Conservation (phyloP, 2,113 vertebrate genomes). For the Grantiella picta region DNA sequence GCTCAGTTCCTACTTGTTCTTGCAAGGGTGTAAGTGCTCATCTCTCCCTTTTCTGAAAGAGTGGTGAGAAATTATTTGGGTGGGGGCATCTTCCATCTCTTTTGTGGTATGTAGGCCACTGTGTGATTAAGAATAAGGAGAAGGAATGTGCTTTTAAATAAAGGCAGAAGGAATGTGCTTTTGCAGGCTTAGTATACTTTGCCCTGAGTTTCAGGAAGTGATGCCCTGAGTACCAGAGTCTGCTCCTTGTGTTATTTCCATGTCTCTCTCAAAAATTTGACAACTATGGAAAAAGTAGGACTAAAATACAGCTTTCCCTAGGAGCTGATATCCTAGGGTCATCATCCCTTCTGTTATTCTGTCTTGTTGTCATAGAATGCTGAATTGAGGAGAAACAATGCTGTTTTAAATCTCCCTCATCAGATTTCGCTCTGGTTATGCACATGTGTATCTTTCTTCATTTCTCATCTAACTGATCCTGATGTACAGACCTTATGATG, state of each 20-base stretch:
- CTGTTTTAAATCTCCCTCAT: background rate
- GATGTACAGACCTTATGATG: fast-evolving
- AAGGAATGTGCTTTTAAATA: background rate
- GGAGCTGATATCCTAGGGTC: background rate
- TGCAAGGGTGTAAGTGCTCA: background rate
- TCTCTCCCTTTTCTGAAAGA: background rate
- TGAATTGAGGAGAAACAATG: background rate
- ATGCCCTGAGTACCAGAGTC: fast-evolving
- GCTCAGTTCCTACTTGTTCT: background rate
- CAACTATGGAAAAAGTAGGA: background rate
- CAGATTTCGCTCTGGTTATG: background rate
- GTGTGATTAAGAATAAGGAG: background rate
- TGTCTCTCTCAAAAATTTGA: background rate
- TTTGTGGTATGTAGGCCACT: background rate
- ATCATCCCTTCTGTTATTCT: background rate
- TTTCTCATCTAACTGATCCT: background rate
- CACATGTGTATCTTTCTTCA: background rate
- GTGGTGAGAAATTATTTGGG: background rate
- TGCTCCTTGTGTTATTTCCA: fast-evolving
- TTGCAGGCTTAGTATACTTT: background rate
- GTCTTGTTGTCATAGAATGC: background rate
- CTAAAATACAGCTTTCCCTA: background rate
- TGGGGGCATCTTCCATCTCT: background rate
- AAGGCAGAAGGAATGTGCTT: background rate
- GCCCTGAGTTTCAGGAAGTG: background rate